Conservation (phyloP, 53 echinoderm and acorn worm species). For the Mesocentrotus franciscanus region DNA sequence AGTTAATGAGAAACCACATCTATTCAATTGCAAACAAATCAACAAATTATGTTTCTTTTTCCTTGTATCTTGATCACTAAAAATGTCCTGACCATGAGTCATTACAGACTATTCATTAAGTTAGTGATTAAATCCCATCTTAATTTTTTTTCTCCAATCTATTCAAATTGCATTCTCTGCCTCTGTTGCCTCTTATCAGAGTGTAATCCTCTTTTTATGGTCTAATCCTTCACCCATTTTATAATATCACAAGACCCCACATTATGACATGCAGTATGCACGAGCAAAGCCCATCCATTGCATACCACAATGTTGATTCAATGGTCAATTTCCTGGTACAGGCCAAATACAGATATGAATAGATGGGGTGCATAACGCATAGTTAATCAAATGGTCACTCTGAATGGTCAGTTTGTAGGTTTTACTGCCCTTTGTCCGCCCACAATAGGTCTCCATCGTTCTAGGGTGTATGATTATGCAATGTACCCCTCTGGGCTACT, state of each 20-base stretch:
- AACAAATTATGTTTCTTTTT: background rate
- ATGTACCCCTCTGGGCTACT: background rate
- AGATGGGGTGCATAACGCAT: constrained; percentile 56
- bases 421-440: constrained; percentile 59
- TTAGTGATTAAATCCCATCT: constrained; percentile 21
- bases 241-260: constrained; percentile 39
- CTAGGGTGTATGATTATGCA: constrained; percentile 64
- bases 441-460: constrained; percentile 64
- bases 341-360: constrained; percentile 69
- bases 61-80: background rate
- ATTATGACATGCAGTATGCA: constrained; percentile 16
- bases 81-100: constrained; percentile 8
- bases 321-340: constrained; percentile 63
- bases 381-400: constrained; percentile 55
- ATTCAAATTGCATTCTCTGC: constrained; percentile 27
- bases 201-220: constrained; percentile 48
- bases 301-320: constrained; percentile 64
- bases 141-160: background rate
- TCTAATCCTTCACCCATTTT: constrained; percentile 23
- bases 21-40: background rate
- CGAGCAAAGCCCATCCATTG: background rate
- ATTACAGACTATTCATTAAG: background rate
- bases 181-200: background rate
- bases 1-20: background rate
- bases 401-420: constrained; percentile 59